phyloP scores from a whole-genome alignment of 1,140 invertebrate genomes.

The Argopecten irradians region DNA sequence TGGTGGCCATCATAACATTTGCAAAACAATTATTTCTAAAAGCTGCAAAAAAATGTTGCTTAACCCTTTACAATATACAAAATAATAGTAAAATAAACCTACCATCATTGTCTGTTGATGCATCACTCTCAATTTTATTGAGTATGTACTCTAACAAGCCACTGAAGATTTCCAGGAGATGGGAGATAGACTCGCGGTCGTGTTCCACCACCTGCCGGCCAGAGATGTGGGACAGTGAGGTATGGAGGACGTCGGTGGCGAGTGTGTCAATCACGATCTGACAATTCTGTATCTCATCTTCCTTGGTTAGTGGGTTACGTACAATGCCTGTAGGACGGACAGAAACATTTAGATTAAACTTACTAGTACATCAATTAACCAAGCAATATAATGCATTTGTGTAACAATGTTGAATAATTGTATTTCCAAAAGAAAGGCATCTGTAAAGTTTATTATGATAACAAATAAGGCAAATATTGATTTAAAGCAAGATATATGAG shows the following conservation, averaged over 20 bases:
- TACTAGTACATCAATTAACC: background rate
- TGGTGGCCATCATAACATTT: too few species aligned
- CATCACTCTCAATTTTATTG: conserved; percentile 73
- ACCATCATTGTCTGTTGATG: conserved; percentile 61
- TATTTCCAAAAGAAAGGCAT: too few species aligned
- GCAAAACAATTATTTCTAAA: too few species aligned
- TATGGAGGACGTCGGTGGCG: conserved; percentile 72
- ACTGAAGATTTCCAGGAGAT: conserved; percentile 75
- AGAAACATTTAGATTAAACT: background rate
- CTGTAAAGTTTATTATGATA: too few species aligned
- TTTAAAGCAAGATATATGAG: background rate
- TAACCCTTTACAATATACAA: too few species aligned
- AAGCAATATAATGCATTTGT: background rate
- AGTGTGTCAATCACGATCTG: conserved; percentile 75
- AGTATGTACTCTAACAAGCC: conserved; percentile 73
- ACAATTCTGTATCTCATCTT: conserved; percentile 76
- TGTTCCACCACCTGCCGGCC: conserved; percentile 70
- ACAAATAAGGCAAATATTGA: too few species aligned
- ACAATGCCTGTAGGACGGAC: conserved; percentile 66
- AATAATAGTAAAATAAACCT: conserved; percentile 11
- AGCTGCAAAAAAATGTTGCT: too few species aligned
- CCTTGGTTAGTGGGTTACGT: conserved; percentile 60
- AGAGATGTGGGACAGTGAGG: conserved; percentile 75
- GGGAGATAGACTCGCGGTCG: conserved; percentile 65
- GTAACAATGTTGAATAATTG: background rate